Percentiles rank a stretch among this genome's conserved stretches.
Evolutionary conservation across 2,113 vertebrate species (phyloP).

Genomic region (Pampusana beccarii): DNA sequence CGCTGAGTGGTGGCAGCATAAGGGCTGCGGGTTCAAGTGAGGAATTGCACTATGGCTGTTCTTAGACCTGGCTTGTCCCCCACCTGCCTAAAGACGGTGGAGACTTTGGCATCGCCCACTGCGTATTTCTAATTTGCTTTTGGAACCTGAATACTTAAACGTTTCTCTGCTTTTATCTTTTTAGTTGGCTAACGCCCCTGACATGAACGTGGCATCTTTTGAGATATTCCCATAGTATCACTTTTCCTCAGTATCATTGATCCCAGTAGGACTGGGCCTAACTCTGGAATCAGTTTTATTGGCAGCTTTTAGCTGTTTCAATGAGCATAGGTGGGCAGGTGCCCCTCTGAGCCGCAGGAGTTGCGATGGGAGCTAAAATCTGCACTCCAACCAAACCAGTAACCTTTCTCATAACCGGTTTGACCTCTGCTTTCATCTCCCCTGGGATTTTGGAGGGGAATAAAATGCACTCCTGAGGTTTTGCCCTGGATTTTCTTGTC

Average conservation of each 20-base stretch:
- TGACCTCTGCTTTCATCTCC: not conserved
- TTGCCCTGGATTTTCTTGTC: not conserved
- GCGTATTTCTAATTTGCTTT: not conserved
- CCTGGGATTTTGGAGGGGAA: not conserved
- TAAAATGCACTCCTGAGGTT: not conserved
- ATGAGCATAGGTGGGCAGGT: not conserved
- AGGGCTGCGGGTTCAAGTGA: too few species aligned
- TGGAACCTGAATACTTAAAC: not conserved
- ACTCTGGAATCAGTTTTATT: not conserved
- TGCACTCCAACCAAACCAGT: not conserved
- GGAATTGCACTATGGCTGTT: not conserved
- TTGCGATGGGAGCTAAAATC: not conserved
- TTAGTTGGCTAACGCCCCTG: not conserved
- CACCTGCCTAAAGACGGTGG: accelerated
- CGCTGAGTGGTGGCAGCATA: not conserved
- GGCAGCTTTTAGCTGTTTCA: not conserved
- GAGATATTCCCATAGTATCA: not conserved
- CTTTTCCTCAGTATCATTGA: not conserved
- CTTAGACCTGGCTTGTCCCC: not conserved
- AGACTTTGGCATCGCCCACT: not conserved
- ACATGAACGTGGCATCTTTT: not conserved
- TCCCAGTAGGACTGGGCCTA: not conserved
- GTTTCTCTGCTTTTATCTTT: not conserved
- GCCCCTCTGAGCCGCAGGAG: not conserved
- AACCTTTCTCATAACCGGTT: not conserved